Percentiles rank a stretch among this genome's conserved stretches.
Conservation (phyloP, 2,797 vertebrate genomes). For the Girardinus metallicus region DNA sequence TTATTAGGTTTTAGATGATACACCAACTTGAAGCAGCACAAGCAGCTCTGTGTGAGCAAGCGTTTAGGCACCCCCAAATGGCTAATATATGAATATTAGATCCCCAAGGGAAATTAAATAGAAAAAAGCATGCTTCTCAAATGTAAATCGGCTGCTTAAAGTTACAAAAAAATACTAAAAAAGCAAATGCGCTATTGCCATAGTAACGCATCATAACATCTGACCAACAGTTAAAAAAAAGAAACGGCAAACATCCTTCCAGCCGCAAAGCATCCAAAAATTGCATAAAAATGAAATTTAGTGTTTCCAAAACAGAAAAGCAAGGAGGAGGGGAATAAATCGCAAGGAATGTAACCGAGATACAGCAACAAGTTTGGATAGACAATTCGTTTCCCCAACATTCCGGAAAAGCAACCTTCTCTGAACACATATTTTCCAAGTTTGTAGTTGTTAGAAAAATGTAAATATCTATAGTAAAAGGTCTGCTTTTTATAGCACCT, state of each 20-base stretch:
- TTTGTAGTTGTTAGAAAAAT: background rate
- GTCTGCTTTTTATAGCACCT: background rate
- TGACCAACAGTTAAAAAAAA: background rate
- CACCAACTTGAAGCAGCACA: background rate
- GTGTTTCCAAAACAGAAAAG: background rate
- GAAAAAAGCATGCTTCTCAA: background rate
- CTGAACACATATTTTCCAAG: background rate
- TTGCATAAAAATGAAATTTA: background rate
- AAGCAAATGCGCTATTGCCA: background rate
- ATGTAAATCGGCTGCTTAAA: background rate
- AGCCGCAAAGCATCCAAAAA: background rate
- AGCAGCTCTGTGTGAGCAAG: background rate
- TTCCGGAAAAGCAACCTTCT: background rate
- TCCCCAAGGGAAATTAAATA: background rate
- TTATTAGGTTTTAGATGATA: background rate
- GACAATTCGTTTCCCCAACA: background rate
- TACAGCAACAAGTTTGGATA: background rate
- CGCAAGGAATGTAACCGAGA: background rate
- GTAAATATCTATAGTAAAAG: background rate
- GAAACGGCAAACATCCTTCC: background rate
- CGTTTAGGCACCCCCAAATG: background rate
- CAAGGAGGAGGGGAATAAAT: background rate
- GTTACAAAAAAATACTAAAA: background rate
- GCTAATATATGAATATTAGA: background rate
- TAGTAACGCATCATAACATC: background rate